A percentile compares a stretch with the other conserved stretches of the same genome.
phyloP scores from a whole-genome alignment of 2,113 vertebrate genomes.

The Syngnathus floridae region DNA sequence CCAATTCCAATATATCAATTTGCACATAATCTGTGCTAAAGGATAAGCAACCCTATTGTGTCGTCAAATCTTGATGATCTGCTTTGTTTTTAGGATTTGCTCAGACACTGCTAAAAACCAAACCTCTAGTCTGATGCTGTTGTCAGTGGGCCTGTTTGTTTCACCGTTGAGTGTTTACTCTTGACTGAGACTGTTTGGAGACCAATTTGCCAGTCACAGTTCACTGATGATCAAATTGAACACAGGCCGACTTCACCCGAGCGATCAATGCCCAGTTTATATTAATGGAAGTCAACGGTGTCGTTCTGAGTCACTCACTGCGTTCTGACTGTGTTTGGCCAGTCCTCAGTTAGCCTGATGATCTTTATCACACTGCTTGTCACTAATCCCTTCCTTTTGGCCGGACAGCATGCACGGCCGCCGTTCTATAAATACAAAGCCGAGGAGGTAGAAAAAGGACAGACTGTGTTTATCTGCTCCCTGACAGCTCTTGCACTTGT shows the following conservation, averaged over 20 bases:
- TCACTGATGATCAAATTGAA: not conserved
- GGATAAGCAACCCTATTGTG: conserved; percentile 25
- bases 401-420: conserved; percentile 25
- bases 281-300: not conserved
- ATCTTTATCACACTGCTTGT: conserved; percentile 55
- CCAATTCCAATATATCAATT: conserved; percentile 27
- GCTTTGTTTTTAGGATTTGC: not conserved
- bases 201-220: not conserved
- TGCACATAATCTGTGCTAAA: conserved; percentile 26
- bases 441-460: conserved; percentile 41
- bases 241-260: not conserved
- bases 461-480: conserved; percentile 65
- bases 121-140: not conserved
- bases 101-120: not conserved
- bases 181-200: not conserved
- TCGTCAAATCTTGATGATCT: conserved; percentile 8
- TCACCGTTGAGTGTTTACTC: not conserved
- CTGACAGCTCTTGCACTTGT: conserved; percentile 59
- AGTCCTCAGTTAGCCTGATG: conserved; percentile 47
- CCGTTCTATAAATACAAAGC: conserved; percentile 58
- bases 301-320: conserved; percentile 6
- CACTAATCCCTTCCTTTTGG: conserved; percentile 55
- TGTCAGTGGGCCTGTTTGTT: not conserved
- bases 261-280: not conserved
- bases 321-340: conserved; percentile 10